These are phyloP conservation scores for Pygmarrhopalites habei DNA, from an alignment of 1,140 invertebrate species.

Conservation along the genomic window DNA sequence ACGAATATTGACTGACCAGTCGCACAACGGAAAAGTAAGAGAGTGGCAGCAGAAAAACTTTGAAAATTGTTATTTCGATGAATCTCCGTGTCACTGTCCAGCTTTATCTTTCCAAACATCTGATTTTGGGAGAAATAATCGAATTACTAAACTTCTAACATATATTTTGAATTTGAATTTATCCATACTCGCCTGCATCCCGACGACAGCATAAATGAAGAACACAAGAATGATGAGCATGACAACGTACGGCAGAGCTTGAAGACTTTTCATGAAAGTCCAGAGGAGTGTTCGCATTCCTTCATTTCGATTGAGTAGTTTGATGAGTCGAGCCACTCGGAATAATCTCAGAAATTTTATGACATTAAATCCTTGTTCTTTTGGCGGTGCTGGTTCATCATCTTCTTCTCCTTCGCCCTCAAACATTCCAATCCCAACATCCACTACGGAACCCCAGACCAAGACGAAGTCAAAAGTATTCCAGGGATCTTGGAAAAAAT, in stretches of 20 bases:
- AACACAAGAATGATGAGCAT: conserved; percentile 97
- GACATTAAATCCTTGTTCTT: conserved; percentile 51
- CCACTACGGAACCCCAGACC: conserved; percentile 96
- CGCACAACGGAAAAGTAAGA: conserved; percentile 90
- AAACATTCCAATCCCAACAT: conserved; percentile 89
- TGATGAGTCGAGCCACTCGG: conserved; percentile 96
- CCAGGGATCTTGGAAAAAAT: conserved; percentile 99
- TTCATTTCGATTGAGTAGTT: conserved; percentile 92
- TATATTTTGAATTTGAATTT: no score
- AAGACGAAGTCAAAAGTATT: conserved; percentile 99
- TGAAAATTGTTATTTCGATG: conserved; percentile 98
- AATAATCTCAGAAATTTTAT: conserved; percentile 99
- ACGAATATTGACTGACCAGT: conserved; percentile 60
- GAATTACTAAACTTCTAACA: neutral
- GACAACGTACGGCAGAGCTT: conserved; percentile 97
- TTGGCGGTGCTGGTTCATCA: neutral
- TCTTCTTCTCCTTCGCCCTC: conserved; percentile 61
- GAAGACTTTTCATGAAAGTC: conserved; percentile 99
- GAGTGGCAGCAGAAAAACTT: conserved; percentile 92
- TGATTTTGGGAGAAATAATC: no score
- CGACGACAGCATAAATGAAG: conserved; percentile 99
- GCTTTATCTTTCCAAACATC: conserved; percentile 94
- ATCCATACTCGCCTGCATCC: conserved; percentile 64
- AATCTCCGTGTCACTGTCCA: conserved; percentile 70
- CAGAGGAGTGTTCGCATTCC: conserved; percentile 95